Evolutionary conservation across 2,797 vertebrate genomes (phyloP), one percentile per base, ranked within the genome.

Genomic region (Enteromius thamalakanensis): DNA sequence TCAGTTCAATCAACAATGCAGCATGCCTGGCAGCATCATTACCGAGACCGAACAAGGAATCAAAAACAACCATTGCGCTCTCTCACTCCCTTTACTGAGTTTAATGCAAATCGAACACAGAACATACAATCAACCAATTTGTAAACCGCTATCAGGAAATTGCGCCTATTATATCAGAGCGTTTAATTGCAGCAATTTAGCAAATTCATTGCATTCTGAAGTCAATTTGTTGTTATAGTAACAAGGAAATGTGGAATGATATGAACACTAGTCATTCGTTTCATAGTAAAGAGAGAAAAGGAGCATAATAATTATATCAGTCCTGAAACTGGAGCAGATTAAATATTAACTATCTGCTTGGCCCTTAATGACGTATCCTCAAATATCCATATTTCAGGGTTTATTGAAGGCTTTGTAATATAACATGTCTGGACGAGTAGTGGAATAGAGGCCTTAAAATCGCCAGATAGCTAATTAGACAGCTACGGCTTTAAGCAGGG

Each of bases 161-260:
- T 90, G 89, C 49, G 71, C 75, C 4, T 75, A 62, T 81, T 60
- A 87, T 80, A 86, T 90, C 80, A 26, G 58, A 79, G 84, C 76
- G 55, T 78, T 86, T 91, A 87, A 90, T 90, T 91, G 89, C 45
- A 45, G 37, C 86, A 90, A 89, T 90, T 87, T 91, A 87, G 87
- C 90, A n/a, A 88, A 89, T 86, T 89, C 71, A 80, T 82, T 85
- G 84, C 82, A 90, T 90, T 90, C 88, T 86, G 75, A 88, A 82
- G 87, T 88, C 86, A 86, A 81, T 89, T 85, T 86, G 86, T 88
- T 85, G 83, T 90, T 90, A 90, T 90, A 85, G 89, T 80, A 88
- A 89, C 82, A 84, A 88, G 88, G 87, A 85, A 79, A 55, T 32
- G 79, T 69, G 83, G 83, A 86, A 90, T 65, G 29, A 53, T 85